These are phyloP conservation scores for Wiebesia pumilae DNA, from an alignment of 1,140 invertebrate species.

Conservation along the genomic window DNA sequence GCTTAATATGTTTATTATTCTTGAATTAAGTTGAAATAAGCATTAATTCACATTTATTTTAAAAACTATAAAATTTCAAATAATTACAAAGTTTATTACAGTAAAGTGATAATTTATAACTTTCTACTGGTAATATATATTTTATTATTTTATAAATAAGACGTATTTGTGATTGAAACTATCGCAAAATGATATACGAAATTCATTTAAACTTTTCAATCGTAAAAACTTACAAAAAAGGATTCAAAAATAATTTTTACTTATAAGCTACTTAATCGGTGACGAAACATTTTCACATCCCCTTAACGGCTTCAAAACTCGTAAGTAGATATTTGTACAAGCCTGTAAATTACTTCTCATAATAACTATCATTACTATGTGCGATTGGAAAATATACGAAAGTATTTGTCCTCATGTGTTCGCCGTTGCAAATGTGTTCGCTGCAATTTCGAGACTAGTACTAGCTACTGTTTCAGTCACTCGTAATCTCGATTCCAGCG, in stretches of 20 bases:
- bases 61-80: slow-evolving; percentile 4
- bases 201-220: background rate
- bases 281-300: slow-evolving; percentile 28
- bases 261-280: background rate
- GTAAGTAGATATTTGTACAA: slow-evolving; percentile 24
- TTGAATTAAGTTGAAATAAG: background rate
- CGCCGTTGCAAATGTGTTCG: slow-evolving; percentile 10
- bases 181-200: background rate
- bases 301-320: background rate
- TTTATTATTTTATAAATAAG: background rate
- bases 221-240: background rate
- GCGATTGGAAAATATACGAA: slow-evolving; percentile 50
- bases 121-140: background rate
- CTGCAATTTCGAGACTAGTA: background rate
- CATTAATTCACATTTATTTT: background rate
- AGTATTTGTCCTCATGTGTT: slow-evolving; percentile 54
- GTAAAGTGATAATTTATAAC: background rate
- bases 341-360: slow-evolving; percentile 43
- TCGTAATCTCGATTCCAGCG: slow-evolving; percentile 67
- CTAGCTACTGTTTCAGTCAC: slow-evolving; percentile 50
- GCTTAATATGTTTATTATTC: background rate
- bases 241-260: background rate
- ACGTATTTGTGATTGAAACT: background rate
- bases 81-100: slow-evolving; percentile 17
- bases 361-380: slow-evolving; percentile 54